A percentile compares a stretch with the other conserved stretches of the same genome.
phyloP scores from a whole-genome alignment of 2,797 vertebrate genomes.

The Alosa sapidissima region DNA sequence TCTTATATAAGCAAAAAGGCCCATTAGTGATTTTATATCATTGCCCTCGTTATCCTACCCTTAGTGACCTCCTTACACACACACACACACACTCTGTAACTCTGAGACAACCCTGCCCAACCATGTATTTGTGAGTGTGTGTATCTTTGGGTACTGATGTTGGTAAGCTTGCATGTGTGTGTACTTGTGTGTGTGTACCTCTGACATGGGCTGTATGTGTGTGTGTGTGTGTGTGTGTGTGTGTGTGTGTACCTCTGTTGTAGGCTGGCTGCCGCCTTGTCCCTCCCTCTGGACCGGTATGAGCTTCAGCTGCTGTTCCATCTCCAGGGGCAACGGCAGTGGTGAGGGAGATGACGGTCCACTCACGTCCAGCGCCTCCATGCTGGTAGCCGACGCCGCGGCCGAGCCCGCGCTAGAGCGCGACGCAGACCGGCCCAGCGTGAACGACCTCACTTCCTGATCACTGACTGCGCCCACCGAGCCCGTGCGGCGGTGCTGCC shows the following conservation, averaged over 20 bases:
- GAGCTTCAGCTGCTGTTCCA: constrained; percentile 14
- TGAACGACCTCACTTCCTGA: constrained; percentile 81
- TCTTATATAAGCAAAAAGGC: not conserved
- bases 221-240: not conserved
- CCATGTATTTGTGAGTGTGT: not conserved
- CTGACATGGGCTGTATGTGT: not conserved
- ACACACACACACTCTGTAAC: not conserved
- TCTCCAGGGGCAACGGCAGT: constrained; percentile 57
- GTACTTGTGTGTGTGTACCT: not conserved
- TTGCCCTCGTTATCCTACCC: not conserved
- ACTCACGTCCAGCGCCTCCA: constrained; percentile 92
- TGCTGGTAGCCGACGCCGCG: constrained; percentile 81
- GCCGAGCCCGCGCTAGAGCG: constrained; percentile 90
- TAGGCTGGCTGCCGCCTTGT: constrained; percentile 37
- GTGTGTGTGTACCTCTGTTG: not conserved
- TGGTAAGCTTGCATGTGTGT: not conserved
- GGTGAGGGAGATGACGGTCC: constrained; percentile 80
- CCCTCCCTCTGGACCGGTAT: not conserved
- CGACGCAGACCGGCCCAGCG: constrained; percentile 80
- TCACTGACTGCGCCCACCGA: constrained; percentile 93
- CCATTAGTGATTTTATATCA: not conserved
- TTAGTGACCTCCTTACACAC: not conserved
- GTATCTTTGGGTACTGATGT: not conserved
- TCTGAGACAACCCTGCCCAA: not conserved
- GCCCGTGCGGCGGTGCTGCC: constrained; percentile 89